Evolutionary conservation across 2,888 invertebrate genomes (phyloP).

Genomic region (Cremastinae sp.): DNA sequence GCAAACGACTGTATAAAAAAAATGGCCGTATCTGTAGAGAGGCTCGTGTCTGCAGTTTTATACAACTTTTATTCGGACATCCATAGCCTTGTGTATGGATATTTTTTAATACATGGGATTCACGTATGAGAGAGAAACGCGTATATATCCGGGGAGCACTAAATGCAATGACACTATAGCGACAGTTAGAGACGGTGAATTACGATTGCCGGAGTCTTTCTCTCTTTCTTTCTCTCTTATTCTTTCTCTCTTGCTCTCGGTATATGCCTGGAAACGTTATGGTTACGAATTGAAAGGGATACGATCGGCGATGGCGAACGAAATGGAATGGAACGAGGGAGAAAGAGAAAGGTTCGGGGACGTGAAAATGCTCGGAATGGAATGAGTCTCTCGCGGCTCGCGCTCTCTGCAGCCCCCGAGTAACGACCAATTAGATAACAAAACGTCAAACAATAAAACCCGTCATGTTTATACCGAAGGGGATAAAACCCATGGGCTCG

Average conservation of each 20-base stretch:
- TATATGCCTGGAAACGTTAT: conserved; percentile 50
- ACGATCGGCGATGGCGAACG: conserved; percentile 60
- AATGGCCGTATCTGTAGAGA: background rate
- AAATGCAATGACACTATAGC: conserved; percentile 62
- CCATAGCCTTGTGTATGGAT: background rate
- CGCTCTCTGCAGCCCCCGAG: conserved; percentile 51
- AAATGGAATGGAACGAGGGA: conserved; percentile 61
- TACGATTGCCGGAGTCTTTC: conserved; percentile 53
- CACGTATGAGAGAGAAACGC: conserved; percentile 2
- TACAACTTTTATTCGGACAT: conserved; percentile 26
- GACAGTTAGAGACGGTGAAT: conserved; percentile 63
- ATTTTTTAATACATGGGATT: conserved; percentile 16
- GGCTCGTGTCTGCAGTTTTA: conserved; percentile 26
- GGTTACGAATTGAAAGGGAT: conserved; percentile 64
- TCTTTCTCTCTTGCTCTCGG: conserved; percentile 27
- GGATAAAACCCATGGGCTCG: conserved; percentile 70
- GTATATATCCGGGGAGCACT: conserved; percentile 53
- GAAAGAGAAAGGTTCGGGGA: conserved; percentile 14
- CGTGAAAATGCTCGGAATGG: conserved; percentile 54
- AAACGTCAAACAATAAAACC: conserved; percentile 77
- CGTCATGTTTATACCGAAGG: conserved; percentile 74
- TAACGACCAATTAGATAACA: conserved; percentile 76
- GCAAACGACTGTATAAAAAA: conserved; percentile 9
- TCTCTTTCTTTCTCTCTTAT: conserved; percentile 20
- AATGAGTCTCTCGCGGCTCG: conserved; percentile 66